These are phyloP conservation scores for Leiothrix lutea DNA, from an alignment of 2,113 vertebrate species.

Conservation along the genomic window DNA sequence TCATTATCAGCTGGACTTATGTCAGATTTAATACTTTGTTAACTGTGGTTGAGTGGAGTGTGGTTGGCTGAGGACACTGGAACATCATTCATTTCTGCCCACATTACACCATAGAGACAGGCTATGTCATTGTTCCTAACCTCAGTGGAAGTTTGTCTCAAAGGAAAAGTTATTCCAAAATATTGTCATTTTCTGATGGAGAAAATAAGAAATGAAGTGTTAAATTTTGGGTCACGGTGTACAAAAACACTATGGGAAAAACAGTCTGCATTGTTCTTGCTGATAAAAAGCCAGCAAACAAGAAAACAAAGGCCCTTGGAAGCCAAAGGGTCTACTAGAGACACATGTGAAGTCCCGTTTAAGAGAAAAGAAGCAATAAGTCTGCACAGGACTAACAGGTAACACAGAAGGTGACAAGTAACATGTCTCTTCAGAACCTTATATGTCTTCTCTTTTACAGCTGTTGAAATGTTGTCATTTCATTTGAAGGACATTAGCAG, in stretches of 20 bases:
- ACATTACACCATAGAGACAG: not conserved
- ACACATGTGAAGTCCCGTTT: not conserved
- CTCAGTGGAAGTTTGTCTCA: not conserved
- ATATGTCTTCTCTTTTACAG: not conserved
- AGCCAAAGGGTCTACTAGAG: not conserved
- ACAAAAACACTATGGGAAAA: not conserved
- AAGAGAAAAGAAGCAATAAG: not conserved
- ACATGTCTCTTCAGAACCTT: not conserved
- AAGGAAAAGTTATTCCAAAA: not conserved
- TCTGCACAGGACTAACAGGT: not conserved
- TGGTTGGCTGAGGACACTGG: not conserved
- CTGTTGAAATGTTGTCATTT: conserved; percentile 14
- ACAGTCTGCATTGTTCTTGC: not conserved
- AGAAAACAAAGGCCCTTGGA: not conserved
- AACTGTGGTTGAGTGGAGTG: not conserved
- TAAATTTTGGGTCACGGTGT: not conserved
- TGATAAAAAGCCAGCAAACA: not conserved
- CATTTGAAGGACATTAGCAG: conserved; percentile 23
- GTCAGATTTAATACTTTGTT: not conserved
- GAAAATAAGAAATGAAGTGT: not conserved
- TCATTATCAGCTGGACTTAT: not conserved
- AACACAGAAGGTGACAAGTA: not conserved
- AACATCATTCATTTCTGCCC: not conserved
- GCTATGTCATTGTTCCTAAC: not conserved
- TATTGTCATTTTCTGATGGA: not conserved